Base-by-base conservation (phyloP, 2,888 invertebrate genomes). In the Dolomedes plantarius region DNA sequence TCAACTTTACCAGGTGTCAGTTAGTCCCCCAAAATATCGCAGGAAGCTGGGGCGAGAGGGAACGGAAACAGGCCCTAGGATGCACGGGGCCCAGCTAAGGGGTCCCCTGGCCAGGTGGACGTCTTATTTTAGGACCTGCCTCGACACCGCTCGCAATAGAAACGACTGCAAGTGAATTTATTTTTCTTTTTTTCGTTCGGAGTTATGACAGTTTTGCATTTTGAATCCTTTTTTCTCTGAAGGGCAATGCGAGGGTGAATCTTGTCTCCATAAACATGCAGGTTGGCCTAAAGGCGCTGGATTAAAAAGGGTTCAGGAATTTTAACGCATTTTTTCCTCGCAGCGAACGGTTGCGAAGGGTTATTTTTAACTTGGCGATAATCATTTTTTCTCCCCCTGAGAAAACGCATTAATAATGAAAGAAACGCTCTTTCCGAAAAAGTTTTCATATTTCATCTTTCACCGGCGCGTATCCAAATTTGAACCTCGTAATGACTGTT, bases 61-160 rank as follows among this genome's bases (percentile, higher is more conserved):
- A 74, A 67, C 80, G 80, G 80, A 80, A 80, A 79, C 39, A 72
- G 79, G n/a, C 29, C 65, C 72, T 36, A 67, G 29, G 41, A 73
- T 65, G 73, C n/a, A 41, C 1, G 29, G 72, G 71, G 79, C 64
- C 71, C 64, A 36, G 28, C 23, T 27, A 32, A 39, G n/a, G 39
- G 39, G 69, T 16, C 56, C 78, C 56, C 36, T 16, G 31, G 23
- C 75, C 75, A 32, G 79, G 29, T 62, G 39, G 76, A 76, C 41
- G 46, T 67, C 72, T 72, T 79, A 79, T 79, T 79, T 79, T 72
- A 31, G 78, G 71, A 79, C 46, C 46, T 46, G 46, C 46, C n/a
- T 13, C 7, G 9, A 46, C 11, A 11, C 16, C 2, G 2, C 46
- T 2, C 9, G n/a, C n/a, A 36, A 36, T 11, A 36, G 11, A 5